Percentiles rank a stretch among this genome's conserved stretches.
phyloP scores from a whole-genome alignment of 2,888 invertebrate genomes.

The Anarsia innoxiella region DNA sequence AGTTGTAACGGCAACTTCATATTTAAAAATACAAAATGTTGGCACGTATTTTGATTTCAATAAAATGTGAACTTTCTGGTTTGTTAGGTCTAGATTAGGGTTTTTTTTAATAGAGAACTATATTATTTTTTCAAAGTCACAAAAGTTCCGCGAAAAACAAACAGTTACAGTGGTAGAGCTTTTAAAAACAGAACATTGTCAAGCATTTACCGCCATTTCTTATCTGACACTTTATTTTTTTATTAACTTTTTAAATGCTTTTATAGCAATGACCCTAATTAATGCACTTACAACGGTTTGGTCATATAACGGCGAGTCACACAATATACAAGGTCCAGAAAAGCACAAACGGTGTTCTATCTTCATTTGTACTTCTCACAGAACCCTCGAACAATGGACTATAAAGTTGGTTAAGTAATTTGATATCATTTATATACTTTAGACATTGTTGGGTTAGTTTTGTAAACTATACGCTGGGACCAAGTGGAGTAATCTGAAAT shows the following conservation, averaged over 20 bases:
- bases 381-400: slow-evolving; percentile 43
- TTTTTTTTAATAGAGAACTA: no score
- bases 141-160: no score
- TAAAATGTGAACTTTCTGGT: no score
- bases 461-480: not conserved
- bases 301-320: slow-evolving; percentile 29
- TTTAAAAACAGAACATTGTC: no score
- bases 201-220: no score
- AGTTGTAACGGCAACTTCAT: not conserved
- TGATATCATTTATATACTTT: slow-evolving; percentile 37
- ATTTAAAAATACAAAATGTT: slow-evolving; percentile 5
- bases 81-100: no score
- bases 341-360: slow-evolving; percentile 13
- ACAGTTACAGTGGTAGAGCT: no score
- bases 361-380: slow-evolving; percentile 27
- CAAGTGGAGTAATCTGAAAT: no score
- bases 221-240: no score
- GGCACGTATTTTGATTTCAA: no score
- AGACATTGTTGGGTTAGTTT: not conserved
- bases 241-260: no score
- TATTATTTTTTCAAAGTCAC: no score
- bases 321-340: slow-evolving; percentile 32
- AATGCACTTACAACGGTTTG: slow-evolving; percentile 24
- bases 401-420: slow-evolving; percentile 41
- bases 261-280: slow-evolving; percentile 8